Conservation (phyloP, 2,888 invertebrate genomes). For the Neocrepidodera transversa region DNA sequence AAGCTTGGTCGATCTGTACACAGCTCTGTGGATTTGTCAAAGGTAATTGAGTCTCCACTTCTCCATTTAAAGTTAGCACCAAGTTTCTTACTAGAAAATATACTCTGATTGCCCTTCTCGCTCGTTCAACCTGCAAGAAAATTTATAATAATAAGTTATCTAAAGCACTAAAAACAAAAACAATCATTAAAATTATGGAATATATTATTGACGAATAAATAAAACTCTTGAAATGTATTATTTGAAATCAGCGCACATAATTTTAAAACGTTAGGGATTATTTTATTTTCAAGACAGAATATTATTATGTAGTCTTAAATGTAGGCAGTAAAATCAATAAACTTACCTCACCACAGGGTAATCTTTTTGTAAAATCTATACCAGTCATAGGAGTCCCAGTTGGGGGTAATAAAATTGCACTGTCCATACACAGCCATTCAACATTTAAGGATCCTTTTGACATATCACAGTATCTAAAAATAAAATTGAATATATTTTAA, state of each 20-base stretch:
- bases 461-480: constrained; percentile 84
- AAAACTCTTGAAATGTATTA: too few relatives aligned
- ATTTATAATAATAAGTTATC: too few relatives aligned
- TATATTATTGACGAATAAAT: too few relatives aligned
- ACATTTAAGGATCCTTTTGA: constrained; percentile 85
- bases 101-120: constrained; percentile 87
- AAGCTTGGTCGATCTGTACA: constrained; percentile 91
- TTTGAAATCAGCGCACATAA: too few relatives aligned
- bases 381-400: constrained; percentile 96
- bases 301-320: too few relatives aligned
- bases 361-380: constrained; percentile 89
- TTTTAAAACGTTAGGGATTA: too few relatives aligned
- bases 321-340: too few relatives aligned
- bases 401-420: constrained; percentile 91
- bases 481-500: too few relatives aligned
- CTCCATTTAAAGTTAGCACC: constrained; percentile 80
- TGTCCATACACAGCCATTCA: constrained; percentile 96
- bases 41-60: constrained; percentile 86
- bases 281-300: too few relatives aligned
- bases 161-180: background rate
- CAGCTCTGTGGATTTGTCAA: constrained; percentile 86
- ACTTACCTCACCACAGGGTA: constrained; percentile 96
- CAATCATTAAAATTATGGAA: background rate
- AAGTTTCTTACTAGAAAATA: constrained; percentile 88
- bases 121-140: constrained; percentile 77